A percentile compares a stretch with the other conserved stretches of the same genome.
These are phyloP conservation scores for Ochotona princeps DNA, from an alignment of 2,113 vertebrate species.

Conservation along the genomic window DNA sequence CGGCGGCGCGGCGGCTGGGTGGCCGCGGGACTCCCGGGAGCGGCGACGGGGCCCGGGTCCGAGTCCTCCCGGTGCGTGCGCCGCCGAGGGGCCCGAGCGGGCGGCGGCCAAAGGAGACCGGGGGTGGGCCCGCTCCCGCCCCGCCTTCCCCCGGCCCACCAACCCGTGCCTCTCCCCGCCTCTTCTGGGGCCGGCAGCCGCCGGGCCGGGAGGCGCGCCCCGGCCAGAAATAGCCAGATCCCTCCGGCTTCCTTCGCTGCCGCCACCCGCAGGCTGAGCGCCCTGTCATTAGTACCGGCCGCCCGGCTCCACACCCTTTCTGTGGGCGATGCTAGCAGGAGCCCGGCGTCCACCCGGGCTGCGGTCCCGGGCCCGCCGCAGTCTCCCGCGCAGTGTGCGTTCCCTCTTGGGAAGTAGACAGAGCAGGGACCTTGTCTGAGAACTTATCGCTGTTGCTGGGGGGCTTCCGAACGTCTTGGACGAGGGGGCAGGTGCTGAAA, in stretches of 20 bases:
- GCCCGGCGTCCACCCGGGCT: background rate
- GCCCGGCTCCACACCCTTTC: constrained; percentile 56
- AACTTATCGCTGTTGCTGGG: background rate
- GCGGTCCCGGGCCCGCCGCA: background rate
- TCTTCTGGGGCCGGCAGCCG: background rate
- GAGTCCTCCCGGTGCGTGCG: no score
- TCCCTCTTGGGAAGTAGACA: background rate
- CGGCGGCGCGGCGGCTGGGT: background rate
- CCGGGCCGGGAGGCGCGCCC: background rate
- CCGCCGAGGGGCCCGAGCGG: constrained; percentile 1
- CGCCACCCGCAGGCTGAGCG: constrained; percentile 55
- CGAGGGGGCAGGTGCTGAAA: background rate
- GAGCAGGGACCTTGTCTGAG: background rate
- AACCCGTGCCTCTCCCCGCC: constrained; percentile 61
- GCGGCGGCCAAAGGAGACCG: background rate
- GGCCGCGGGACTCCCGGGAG: constrained; percentile 1
- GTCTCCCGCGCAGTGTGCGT: background rate
- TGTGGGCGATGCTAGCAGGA: background rate
- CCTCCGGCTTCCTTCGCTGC: constrained; percentile 50
- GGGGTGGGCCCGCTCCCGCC: background rate
- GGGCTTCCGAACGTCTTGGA: background rate
- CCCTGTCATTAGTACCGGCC: constrained; percentile 72
- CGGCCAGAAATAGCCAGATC: constrained; percentile 65
- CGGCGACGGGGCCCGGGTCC: background rate
- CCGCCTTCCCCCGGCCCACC: constrained; percentile 50